Base-by-base conservation (phyloP, 2,888 invertebrate genomes). In the Dioctria rufipes region DNA sequence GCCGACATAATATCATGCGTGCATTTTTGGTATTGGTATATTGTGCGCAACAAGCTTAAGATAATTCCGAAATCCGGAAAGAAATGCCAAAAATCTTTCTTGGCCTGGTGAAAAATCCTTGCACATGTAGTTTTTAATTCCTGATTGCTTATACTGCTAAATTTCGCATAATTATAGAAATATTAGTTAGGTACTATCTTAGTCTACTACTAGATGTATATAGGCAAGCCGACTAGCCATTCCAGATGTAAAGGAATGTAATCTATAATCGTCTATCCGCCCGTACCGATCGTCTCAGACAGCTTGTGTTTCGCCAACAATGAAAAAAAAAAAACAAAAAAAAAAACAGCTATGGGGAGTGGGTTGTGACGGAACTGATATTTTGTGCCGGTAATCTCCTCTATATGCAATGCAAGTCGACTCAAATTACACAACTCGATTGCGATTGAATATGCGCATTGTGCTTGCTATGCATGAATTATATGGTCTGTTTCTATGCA, bases 331-430 rank as follows among this genome's bases (percentile, higher is more conserved):
- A 37, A 60, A 60, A 46, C 63, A 58, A n/a, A n/a, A n/a, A n/a
- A n/a, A n/a, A 37, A 60, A 60, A 46, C 63, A 58, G 60, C 54
- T 4, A n/a, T 13, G 25, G 25, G 4, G 49, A 63, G 77, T 77
- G 63, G 77, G 77, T 46, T 37, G 77, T 77, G 77, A 77, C 77
- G 77, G 77, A 77, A 77, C 63, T 61, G 51, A 75, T 71, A 71
- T 71, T 75, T 75, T 51, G 25, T 25, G 75, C 75, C 43, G 60
- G 43, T 43, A 40, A 63, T 60, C 63, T 63, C 63, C 37, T 25
- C 25, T 25, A 25, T 25, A 25, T 25, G 25, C 25, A 25, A 46
- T 77, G 63, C 37, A 39, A 13, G 63, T 43, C 77, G 61, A n/a
- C 73, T 73, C 73, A 58, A 58, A 73, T 73, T 73, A 73, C 60